Conservation (phyloP, 2,888 invertebrate species). For the Dusona sp. region DNA sequence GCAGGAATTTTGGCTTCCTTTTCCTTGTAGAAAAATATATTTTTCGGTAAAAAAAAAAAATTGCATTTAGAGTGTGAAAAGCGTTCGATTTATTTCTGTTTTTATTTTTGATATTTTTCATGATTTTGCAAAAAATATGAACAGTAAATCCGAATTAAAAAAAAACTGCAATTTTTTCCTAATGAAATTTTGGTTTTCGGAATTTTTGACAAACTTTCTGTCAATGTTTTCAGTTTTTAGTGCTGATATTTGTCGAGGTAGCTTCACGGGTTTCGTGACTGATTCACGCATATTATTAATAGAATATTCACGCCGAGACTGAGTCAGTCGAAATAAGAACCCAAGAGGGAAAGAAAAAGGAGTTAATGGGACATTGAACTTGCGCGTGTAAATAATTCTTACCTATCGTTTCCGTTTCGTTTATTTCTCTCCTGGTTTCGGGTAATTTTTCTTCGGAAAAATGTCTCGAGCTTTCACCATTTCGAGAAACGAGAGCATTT, state of each 20-base stretch:
- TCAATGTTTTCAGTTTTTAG: neutral
- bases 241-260: slow-evolving; percentile 24
- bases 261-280: slow-evolving; percentile 54
- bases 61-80: too few species aligned
- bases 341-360: slow-evolving; percentile 13
- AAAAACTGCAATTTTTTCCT: neutral
- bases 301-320: slow-evolving; percentile 44
- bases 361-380: slow-evolving; percentile 60
- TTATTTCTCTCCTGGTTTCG: neutral
- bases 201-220: slow-evolving; percentile 29
- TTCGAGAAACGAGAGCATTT: slow-evolving; percentile 25
- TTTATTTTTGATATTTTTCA: neutral
- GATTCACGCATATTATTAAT: slow-evolving; percentile 66
- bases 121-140: neutral
- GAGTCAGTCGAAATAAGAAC: slow-evolving; percentile 49
- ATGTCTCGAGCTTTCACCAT: slow-evolving; percentile 29
- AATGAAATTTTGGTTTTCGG: neutral
- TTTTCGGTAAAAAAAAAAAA: too few species aligned
- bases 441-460: slow-evolving; percentile 26
- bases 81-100: too few species aligned
- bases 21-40: too few species aligned
- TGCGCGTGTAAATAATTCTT: slow-evolving; percentile 37
- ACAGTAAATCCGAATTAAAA: neutral
- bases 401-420: slow-evolving; percentile 47
- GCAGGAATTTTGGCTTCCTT: too few species aligned